A percentile compares a stretch with the other conserved stretches of the same genome.
Evolutionary conservation across 1,140 invertebrate species (phyloP).

Genomic region (Mactra quadrangularis): DNA sequence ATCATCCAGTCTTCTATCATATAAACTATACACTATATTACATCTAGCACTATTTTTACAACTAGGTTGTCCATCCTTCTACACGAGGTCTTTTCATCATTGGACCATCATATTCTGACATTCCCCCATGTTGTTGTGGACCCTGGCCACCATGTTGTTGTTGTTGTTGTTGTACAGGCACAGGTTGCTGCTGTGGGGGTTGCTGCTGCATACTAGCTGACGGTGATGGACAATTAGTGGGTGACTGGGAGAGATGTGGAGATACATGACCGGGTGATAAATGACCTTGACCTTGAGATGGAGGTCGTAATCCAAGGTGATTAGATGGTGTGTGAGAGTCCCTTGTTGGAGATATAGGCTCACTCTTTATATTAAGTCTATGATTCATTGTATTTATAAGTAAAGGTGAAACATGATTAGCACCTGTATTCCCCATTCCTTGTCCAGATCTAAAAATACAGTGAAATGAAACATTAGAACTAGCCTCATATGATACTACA

Average conservation of each 20-base stretch:
- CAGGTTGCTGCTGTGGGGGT: slow-evolving; percentile 27
- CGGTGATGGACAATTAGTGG: slow-evolving; percentile 76
- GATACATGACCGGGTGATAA: slow-evolving; percentile 74
- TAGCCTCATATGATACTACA: too few species aligned
- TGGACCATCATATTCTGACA: slow-evolving; percentile 79
- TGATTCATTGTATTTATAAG: slow-evolving; percentile 92
- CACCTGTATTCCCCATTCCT: slow-evolving; percentile 52
- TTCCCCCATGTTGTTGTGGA: slow-evolving; percentile 46
- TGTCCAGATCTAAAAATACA: slow-evolving; percentile 62
- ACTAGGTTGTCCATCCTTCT: slow-evolving; percentile 78
- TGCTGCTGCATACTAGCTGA: slow-evolving; percentile 65
- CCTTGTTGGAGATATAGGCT: slow-evolving; percentile 95
- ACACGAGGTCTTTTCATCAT: slow-evolving; percentile 78
- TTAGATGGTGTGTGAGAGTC: slow-evolving; percentile 85
- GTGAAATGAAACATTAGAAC: too few species aligned
- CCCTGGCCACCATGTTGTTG: slow-evolving; percentile 48
- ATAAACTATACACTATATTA: slow-evolving; percentile 4
- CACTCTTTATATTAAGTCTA: slow-evolving; percentile 94
- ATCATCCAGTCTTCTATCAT: background rate
- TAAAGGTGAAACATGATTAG: slow-evolving; percentile 84
- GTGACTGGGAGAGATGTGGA: slow-evolving; percentile 60
- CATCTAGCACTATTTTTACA: too few species aligned
- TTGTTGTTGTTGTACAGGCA: slow-evolving; percentile 25
- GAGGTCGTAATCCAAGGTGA: slow-evolving; percentile 76
- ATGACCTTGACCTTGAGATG: slow-evolving; percentile 70